Conservation (phyloP, 1,140 invertebrate genomes). For the Hyles vespertilio region DNA sequence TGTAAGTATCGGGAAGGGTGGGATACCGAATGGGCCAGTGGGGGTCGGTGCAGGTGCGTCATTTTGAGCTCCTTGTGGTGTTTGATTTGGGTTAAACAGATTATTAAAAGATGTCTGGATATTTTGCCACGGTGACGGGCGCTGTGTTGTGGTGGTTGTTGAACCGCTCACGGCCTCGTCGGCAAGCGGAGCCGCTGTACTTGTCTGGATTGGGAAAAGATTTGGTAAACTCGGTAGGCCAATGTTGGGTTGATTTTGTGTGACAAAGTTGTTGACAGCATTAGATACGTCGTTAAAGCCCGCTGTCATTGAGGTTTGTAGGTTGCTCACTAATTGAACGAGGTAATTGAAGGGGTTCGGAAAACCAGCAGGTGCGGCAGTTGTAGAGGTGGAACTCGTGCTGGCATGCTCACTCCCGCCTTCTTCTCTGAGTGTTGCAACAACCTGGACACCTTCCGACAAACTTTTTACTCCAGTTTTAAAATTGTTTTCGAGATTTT, state of each 20-base stretch:
- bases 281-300: conserved; percentile 1
- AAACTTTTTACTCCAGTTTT: conserved; percentile 39
- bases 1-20: neutral
- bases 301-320: neutral
- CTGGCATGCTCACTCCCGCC: conserved; percentile 22
- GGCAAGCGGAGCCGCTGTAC: conserved; percentile 8
- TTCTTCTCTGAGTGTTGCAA: conserved; percentile 41
- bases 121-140: neutral
- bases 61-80: neutral
- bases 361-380: conserved; percentile 14
- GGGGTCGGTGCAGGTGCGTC: neutral
- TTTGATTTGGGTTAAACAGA: conserved; percentile 1
- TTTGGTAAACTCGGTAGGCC: neutral
- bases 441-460: conserved; percentile 43
- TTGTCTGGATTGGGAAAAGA: neutral
- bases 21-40: neutral
- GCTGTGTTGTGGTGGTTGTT: conserved; percentile 2
- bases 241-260: neutral
- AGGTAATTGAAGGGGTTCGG: conserved; percentile 4
- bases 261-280: neutral
- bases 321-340: conserved; percentile 10
- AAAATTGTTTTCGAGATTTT: conserved; percentile 46
- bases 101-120: conserved; percentile 1
- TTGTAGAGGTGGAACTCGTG: conserved; percentile 18
- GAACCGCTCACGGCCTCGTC: neutral